A percentile compares a stretch with the other conserved stretches of the same genome.
These are phyloP conservation scores for Sakesphorus luctuosus DNA, from an alignment of 2,113 vertebrate species.

Conservation along the genomic window DNA sequence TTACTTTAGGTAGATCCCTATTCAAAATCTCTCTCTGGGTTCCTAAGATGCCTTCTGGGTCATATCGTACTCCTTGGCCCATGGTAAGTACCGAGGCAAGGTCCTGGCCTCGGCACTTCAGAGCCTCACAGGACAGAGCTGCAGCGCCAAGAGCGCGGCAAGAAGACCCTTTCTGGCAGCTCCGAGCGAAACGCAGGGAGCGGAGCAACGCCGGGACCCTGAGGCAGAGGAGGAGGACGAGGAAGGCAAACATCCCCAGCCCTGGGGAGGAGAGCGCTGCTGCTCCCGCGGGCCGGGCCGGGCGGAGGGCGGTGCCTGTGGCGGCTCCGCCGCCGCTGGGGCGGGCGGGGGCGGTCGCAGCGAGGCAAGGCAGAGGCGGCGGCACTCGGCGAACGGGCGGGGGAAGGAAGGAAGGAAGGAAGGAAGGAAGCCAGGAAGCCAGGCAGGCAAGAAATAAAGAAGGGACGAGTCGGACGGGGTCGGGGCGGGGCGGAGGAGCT, in stretches of 20 bases:
- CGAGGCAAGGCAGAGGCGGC: no score
- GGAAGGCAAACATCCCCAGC: no score
- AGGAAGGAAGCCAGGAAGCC: no score
- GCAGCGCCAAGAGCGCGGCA: fast-evolving
- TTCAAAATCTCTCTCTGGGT: no score
- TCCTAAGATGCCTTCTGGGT: neutral
- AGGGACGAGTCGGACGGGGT: neutral
- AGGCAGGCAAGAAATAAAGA: no score
- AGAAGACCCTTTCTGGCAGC: neutral
- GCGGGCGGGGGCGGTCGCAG: neutral
- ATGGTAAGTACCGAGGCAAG: fast-evolving
- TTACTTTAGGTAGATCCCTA: neutral
- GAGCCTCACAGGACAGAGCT: no score
- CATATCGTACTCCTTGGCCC: fast-evolving
- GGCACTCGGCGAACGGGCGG: neutral
- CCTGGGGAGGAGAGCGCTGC: no score
- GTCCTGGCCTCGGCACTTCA: fast-evolving
- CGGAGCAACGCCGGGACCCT: neutral
- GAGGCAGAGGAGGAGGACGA: no score
- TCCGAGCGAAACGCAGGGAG: fast-evolving
- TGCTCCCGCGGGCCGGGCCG: no score
- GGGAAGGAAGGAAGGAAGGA: neutral
- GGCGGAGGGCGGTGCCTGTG: no score
- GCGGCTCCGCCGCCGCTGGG: no score
- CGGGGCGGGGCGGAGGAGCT: neutral